Evolutionary conservation across 2,888 invertebrate genomes (phyloP), one percentile per base, ranked within the genome.

Genomic region (Argyra leucocephala): DNA sequence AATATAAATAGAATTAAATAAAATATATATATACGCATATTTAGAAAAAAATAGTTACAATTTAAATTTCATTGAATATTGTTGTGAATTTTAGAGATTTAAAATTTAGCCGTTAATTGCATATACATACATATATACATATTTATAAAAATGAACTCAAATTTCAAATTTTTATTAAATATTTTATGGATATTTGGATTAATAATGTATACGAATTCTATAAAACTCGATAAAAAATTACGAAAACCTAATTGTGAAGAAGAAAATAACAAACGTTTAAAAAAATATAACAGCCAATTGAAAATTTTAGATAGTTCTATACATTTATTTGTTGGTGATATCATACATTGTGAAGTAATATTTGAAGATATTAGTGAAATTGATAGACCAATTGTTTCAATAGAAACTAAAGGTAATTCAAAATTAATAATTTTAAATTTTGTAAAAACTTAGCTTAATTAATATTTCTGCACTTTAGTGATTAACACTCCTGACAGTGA

Each of bases 281-380:
- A 58, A 58, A 58, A 58, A 22, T 58, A 58, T 21, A 58, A 58
- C 22, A 58, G 58, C 12, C 58, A 58, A 23, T 23, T 58, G 22
- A 22, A 58, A 58, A 23, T 58, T 10, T 58, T 58, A 23, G 58
- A 58, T 58, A 23, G 22, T 22, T 22, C 22, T 15, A 58, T 58
- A 15, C 9, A 58, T 22, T 58, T 58, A 58, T 22, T 22, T 58
- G 58, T 58, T 23, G 58, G 58, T 58, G 58, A 58, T 58, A 58
- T 58, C 5, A 58, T 58, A 22, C 58, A 58, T 22, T 58, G 58
- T 58, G 58, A 58, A 22, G 15, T 58, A 15, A 58, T 58, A 3
- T 12, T 58, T 58, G 22, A 58, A 58, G 58, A 58, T 58, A 21
- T 58, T 22, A 23, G 22, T 58, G 22, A 22, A 58, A 58, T 22